Evolutionary conservation across 2,113 vertebrate species (phyloP).

Genomic region (Tiliqua scincoides): DNA sequence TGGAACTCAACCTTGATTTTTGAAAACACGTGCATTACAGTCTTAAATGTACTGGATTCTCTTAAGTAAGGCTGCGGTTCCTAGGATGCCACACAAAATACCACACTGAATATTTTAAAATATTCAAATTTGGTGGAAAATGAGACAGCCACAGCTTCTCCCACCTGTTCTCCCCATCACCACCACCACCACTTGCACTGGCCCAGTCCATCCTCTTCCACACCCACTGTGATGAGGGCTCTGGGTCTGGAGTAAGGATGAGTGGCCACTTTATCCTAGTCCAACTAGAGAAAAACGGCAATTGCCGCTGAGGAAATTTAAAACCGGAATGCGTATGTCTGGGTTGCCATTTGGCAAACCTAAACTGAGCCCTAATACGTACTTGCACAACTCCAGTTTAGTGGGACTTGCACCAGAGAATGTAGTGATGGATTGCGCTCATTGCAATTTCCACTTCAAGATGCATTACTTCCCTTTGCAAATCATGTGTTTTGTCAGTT

Average conservation of each 20-base stretch:
- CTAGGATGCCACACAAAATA: background rate
- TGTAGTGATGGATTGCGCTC: background rate
- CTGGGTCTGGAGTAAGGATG: too few relatives aligned
- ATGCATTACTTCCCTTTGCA: background rate
- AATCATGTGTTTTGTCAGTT: slow-evolving; percentile 26
- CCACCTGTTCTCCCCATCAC: background rate
- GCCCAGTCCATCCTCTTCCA: background rate
- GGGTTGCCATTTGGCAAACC: too few relatives aligned
- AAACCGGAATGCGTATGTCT: too few relatives aligned
- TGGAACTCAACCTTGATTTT: slow-evolving; percentile 1
- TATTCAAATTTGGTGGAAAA: background rate
- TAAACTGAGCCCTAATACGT: too few relatives aligned
- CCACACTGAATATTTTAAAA: background rate
- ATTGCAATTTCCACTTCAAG: background rate
- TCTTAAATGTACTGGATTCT: background rate
- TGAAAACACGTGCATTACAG: background rate
- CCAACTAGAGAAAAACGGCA: too few relatives aligned
- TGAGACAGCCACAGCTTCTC: slow-evolving; percentile 12
- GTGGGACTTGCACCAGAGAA: background rate
- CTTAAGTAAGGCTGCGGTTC: background rate
- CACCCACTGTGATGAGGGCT: background rate
- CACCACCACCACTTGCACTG: background rate
- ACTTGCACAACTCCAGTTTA: background rate
- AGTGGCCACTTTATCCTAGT: too few relatives aligned
- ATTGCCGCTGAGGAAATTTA: too few relatives aligned